Conservation (phyloP, 1,140 invertebrate species). For the Hesperophylax magnus region DNA sequence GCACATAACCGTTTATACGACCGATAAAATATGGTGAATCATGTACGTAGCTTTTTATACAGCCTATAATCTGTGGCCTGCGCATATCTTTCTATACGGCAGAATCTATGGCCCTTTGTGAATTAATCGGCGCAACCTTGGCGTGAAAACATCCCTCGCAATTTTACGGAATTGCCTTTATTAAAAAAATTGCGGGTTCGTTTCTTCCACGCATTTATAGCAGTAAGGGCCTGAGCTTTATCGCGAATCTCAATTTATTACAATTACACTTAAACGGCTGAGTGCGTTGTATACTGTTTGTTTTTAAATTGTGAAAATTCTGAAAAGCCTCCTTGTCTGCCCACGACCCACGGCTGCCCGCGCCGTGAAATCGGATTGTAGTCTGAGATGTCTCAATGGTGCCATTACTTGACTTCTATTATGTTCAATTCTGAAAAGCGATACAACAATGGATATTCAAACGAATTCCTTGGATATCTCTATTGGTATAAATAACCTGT, state of each 20-base stretch:
- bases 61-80: neutral
- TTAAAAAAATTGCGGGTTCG: neutral
- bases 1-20: too few species aligned
- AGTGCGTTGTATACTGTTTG: neutral
- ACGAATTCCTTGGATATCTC: too few species aligned
- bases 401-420: too few species aligned
- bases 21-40: too few species aligned
- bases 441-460: too few species aligned
- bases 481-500: too few species aligned
- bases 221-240: neutral
- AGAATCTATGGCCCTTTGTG: neutral
- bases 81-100: neutral
- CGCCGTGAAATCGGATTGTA: too few species aligned
- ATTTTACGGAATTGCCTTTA: conserved; percentile 11
- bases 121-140: neutral
- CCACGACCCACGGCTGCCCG: too few species aligned
- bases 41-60: too few species aligned
- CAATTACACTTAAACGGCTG: neutral
- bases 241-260: neutral
- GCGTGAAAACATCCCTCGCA: neutral
- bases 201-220: neutral
- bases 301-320: neutral
- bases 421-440: too few species aligned
- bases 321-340: too few species aligned
- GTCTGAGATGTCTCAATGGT: too few species aligned